Base-by-base conservation (phyloP, 2,797 vertebrate genomes). In the Fratercula arctica region DNA sequence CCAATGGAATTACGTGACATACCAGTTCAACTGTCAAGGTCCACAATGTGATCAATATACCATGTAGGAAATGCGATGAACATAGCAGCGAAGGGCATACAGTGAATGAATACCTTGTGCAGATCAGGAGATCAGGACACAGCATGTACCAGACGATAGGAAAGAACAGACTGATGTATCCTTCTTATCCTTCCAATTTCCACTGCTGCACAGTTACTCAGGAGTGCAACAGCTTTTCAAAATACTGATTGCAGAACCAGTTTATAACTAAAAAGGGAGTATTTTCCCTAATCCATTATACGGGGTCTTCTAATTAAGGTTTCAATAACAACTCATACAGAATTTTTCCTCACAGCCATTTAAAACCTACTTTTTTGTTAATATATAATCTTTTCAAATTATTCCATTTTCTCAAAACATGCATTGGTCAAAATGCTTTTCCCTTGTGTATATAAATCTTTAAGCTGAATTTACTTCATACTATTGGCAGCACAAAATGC, bases 91-190 rank as follows among this genome's bases (percentile, higher is more conserved):
- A 92, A 95, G 91, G 95, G 82, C 87, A 87, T 31, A 60, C 72
- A 79, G 85, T 95, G 91, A 96, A 92, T 83, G 60, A 97, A 94
- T 69, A 59, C 85, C 79, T 87, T 28, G 89, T 74, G 79, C 75
- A 95, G 91, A 96, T 95, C 93, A 77, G 90, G 56, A 95, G 93
- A 95, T 96, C 91, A 91, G 93, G 78, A 84, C 85, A 92, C 87
- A 91, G 72, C 51, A 21, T 67, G 89, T 74, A 87, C 68, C 79
- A 89, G 64, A 43, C 0, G 68, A 97, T 91, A 96, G 93, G 51
- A 77, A 87, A 48, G 82, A 95, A 64, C 72, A 91, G 89, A 95
- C 35, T 6, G 82, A 95, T 85, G 51, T n/a, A 79, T 76, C 81
- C 57, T 92, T 88, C 92, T 85, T 94, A 94, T 39, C 91, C 87